Percentiles rank a stretch among this genome's conserved stretches.
Evolutionary conservation across 1,140 invertebrate species (phyloP).

Genomic region (Elymnias hypermnestra): DNA sequence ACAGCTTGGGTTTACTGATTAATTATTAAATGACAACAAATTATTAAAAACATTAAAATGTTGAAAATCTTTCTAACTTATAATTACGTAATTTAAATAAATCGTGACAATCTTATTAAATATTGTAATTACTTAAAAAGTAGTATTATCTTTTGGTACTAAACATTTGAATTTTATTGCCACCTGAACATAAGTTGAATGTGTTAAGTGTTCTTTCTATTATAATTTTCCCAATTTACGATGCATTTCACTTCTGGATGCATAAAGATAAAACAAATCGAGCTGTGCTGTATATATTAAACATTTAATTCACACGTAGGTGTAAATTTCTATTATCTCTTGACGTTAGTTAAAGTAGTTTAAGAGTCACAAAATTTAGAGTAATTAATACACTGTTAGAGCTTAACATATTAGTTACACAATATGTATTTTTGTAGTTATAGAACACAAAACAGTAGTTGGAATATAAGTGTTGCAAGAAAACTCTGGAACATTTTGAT

Average conservation of each 20-base stretch:
- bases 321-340: conserved; percentile 7
- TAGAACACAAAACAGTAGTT: not conserved
- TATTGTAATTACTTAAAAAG: not conserved
- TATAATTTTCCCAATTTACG: conserved; percentile 2
- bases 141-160: not conserved
- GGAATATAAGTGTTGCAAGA: conserved; percentile 5
- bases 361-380: conserved; percentile 4
- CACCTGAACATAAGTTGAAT: not conserved
- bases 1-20: no score
- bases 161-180: not conserved
- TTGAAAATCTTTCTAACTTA: no score
- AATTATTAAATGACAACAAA: no score
- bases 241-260: not conserved
- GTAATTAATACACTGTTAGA: conserved; percentile 7
- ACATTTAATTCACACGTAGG: conserved; percentile 12
- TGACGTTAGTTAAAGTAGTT: conserved; percentile 2
- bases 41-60: no score
- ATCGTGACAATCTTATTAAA: not conserved
- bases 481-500: conserved; percentile 29
- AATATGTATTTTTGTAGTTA: conserved; percentile 7
- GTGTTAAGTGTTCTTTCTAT: not conserved
- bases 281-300: conserved; percentile 9
- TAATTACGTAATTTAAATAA: not conserved
- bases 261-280: conserved; percentile 6
- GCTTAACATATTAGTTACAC: conserved; percentile 6